Percentiles rank a stretch among this genome's conserved stretches.
Conservation (phyloP, 2,113 vertebrate species). For the Tetrax tetrax region DNA sequence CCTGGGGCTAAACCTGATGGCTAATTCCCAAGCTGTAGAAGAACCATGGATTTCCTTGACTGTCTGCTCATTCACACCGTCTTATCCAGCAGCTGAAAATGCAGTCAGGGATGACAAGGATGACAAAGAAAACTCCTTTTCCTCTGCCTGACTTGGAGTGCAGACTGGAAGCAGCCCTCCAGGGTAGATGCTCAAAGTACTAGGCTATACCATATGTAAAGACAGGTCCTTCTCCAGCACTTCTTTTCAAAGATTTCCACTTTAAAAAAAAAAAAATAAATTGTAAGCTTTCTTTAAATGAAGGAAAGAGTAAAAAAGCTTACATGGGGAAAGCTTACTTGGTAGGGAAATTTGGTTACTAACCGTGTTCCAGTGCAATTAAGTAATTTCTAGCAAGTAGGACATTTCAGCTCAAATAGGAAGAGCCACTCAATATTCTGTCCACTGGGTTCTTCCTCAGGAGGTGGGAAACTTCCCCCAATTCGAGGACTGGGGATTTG, state of each 20-base stretch:
- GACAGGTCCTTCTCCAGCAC: background rate
- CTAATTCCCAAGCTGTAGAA: background rate
- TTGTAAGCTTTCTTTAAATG: background rate
- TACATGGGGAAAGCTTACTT: background rate
- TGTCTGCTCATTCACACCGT: background rate
- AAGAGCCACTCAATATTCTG: background rate
- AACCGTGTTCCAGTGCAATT: background rate
- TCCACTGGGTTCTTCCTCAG: background rate
- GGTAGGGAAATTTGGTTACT: background rate
- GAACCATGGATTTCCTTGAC: background rate
- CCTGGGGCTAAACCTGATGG: background rate
- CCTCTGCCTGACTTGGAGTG: background rate
- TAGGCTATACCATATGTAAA: background rate
- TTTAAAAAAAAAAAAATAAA: background rate
- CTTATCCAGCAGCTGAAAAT: background rate
- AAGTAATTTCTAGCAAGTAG: background rate
- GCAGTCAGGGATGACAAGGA: background rate
- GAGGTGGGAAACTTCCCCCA: background rate
- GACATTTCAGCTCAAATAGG: background rate
- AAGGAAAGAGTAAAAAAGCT: background rate
- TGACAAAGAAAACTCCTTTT: background rate
- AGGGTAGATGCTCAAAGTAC: background rate
- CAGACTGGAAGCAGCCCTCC: background rate
- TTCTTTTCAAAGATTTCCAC: background rate
- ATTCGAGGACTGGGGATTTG: background rate